Conservation (phyloP, 2,888 invertebrate genomes). For the Stomorhina lunata region DNA sequence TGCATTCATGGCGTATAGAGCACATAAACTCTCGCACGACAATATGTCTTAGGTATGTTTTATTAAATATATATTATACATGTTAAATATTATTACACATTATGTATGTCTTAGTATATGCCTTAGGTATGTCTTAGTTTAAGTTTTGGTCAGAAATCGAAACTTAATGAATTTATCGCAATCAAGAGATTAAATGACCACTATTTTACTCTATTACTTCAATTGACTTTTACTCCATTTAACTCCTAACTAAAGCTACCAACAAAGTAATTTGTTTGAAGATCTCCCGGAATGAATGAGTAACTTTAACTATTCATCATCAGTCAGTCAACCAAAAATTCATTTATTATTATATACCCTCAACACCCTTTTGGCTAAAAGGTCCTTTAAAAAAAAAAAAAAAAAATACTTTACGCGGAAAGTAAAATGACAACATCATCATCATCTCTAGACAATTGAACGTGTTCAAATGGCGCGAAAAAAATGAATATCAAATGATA, state of each 20-base stretch:
- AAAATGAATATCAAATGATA: constrained; percentile 60
- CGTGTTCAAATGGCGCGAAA: constrained; percentile 59
- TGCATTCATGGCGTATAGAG: no score
- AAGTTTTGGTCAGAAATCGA: no score
- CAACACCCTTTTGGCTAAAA: constrained; percentile 34
- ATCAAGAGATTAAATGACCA: no score
- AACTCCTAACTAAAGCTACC: background rate
- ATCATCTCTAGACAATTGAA: constrained; percentile 64
- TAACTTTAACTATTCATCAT: constrained; percentile 26
- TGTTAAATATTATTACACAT: no score
- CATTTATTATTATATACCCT: background rate
- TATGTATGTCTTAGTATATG: no score
- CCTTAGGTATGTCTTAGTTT: no score
- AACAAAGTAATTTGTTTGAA: constrained; percentile 36
- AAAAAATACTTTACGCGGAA: background rate
- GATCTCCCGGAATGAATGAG: constrained; percentile 19
- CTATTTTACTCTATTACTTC: no score
- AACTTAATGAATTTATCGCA: no score
- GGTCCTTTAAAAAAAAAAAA: no score
- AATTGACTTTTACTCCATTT: background rate
- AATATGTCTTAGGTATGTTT: no score
- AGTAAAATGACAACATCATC: constrained; percentile 41
- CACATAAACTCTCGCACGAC: no score
- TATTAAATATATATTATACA: no score
- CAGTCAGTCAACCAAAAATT: background rate